A percentile compares a stretch with the other conserved stretches of the same genome.
These are phyloP conservation scores for Taeniopygia guttata DNA, from an alignment of 2,797 vertebrate genomes.

Conservation along the genomic window DNA sequence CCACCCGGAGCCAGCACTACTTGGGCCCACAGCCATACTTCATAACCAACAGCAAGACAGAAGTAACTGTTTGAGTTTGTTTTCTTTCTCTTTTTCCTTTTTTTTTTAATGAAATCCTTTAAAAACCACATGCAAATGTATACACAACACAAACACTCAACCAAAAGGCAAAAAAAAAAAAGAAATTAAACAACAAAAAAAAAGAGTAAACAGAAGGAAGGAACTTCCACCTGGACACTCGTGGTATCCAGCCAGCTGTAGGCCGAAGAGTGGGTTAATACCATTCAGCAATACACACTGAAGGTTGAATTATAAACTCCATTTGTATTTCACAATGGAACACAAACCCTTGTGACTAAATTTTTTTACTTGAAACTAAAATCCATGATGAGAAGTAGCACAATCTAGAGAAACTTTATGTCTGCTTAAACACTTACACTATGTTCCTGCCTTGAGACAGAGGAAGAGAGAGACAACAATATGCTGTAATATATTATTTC, in stretches of 20 bases:
- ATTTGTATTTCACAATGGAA: slow-evolving; percentile 66
- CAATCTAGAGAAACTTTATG: slow-evolving; percentile 73
- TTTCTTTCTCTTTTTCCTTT: background rate
- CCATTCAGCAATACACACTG: slow-evolving; percentile 73
- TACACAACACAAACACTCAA: slow-evolving; percentile 53
- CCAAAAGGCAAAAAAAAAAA: slow-evolving; percentile 49
- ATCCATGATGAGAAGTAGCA: slow-evolving; percentile 79
- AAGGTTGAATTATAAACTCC: slow-evolving; percentile 71
- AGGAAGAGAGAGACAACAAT: background rate
- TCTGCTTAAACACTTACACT: slow-evolving; percentile 57
- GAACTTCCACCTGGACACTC: slow-evolving; percentile 49
- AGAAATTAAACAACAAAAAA: background rate
- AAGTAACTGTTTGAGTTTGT: slow-evolving; percentile 93
- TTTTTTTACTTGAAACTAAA: slow-evolving; percentile 74
- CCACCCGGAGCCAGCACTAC: slow-evolving; percentile 90
- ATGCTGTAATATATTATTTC: slow-evolving; percentile 10
- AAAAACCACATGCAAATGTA: slow-evolving; percentile 24
- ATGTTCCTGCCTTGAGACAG: slow-evolving; percentile 58
- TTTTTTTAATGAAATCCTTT: slow-evolving; percentile 34
- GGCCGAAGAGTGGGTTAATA: slow-evolving; percentile 55
- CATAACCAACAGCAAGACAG: slow-evolving; percentile 99
- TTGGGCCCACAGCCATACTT: slow-evolving; percentile 95
- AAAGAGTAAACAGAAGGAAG: background rate
- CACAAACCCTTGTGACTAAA: slow-evolving; percentile 50
- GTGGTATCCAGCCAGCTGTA: slow-evolving; percentile 11